Conservation (phyloP, 2,888 invertebrate genomes). For the Lasioglossum pauxillum region DNA sequence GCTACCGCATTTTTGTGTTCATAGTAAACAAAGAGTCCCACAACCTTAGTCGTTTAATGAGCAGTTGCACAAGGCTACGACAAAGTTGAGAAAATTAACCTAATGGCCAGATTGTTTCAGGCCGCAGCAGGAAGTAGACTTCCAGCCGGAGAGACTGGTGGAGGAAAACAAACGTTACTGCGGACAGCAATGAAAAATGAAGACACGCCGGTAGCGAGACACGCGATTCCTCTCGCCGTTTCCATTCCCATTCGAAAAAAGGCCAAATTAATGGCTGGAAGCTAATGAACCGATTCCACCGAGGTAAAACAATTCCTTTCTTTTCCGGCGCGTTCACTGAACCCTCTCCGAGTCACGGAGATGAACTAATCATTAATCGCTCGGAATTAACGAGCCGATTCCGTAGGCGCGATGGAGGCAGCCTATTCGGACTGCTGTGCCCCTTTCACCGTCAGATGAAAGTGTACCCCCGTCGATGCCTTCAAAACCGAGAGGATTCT, state of each 20-base stretch:
- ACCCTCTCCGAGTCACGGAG: slow-evolving; percentile 14
- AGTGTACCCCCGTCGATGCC: slow-evolving; percentile 19
- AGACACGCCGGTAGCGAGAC: slow-evolving; percentile 15
- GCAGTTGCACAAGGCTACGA: slow-evolving; percentile 13
- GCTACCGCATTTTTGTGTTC: background rate
- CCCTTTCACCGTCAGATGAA: slow-evolving; percentile 42
- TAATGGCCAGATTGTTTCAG: slow-evolving; percentile 31
- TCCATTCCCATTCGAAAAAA: slow-evolving; percentile 24
- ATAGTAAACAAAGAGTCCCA: background rate
- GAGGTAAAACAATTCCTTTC: slow-evolving; percentile 30
- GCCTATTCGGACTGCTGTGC: slow-evolving; percentile 2
- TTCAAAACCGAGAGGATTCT: slow-evolving; percentile 19
- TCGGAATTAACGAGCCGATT: slow-evolving; percentile 47
- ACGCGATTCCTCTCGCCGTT: slow-evolving; percentile 4
- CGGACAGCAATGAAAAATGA: slow-evolving; percentile 25
- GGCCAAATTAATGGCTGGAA: slow-evolving; percentile 57
- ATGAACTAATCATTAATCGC: slow-evolving; percentile 50
- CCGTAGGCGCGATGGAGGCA: slow-evolving; percentile 35
- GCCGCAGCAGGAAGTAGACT: slow-evolving; percentile 37
- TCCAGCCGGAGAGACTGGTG: slow-evolving; percentile 10
- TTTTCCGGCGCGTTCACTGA: slow-evolving; percentile 41
- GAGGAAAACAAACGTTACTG: slow-evolving; percentile 15
- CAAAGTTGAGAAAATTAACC: slow-evolving; percentile 31
- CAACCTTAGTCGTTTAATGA: slow-evolving; percentile 6
- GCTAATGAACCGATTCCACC: slow-evolving; percentile 48